Evolutionary conservation across 2,113 vertebrate genomes (phyloP).

Genomic region (Thamnophis sirtalis): DNA sequence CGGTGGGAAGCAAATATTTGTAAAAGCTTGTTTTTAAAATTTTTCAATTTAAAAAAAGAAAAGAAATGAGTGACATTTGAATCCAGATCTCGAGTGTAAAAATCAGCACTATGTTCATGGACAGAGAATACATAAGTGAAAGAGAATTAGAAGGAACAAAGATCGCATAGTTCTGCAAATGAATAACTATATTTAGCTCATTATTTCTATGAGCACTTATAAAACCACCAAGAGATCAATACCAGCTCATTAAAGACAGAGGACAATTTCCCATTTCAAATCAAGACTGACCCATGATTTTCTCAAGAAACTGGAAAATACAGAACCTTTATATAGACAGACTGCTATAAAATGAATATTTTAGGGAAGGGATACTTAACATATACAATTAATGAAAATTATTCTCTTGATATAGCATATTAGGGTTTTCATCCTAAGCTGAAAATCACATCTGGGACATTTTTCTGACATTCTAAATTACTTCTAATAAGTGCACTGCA

Average conservation of each 20-base stretch:
- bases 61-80: neutral
- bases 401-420: conserved; percentile 3
- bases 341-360: neutral
- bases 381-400: conserved; percentile 4
- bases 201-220: neutral
- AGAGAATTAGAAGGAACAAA: neutral
- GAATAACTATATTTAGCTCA: neutral
- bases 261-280: neutral
- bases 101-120: neutral
- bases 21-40: too few species aligned
- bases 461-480: neutral
- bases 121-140: neutral
- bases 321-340: neutral
- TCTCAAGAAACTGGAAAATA: neutral
- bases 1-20: too few species aligned
- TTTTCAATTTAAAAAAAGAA: too few species aligned
- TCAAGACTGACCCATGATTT: neutral
- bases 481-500: neutral
- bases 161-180: neutral
- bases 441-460: conserved; percentile 12
- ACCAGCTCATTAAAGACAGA: neutral
- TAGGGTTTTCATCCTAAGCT: neutral
- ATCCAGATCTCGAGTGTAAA: neutral
- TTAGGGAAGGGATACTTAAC: neutral
- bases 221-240: neutral